Evolutionary conservation across 2,797 vertebrate species (phyloP), one percentile per base, ranked within the genome.

Genomic region (Catharus ustulatus): DNA sequence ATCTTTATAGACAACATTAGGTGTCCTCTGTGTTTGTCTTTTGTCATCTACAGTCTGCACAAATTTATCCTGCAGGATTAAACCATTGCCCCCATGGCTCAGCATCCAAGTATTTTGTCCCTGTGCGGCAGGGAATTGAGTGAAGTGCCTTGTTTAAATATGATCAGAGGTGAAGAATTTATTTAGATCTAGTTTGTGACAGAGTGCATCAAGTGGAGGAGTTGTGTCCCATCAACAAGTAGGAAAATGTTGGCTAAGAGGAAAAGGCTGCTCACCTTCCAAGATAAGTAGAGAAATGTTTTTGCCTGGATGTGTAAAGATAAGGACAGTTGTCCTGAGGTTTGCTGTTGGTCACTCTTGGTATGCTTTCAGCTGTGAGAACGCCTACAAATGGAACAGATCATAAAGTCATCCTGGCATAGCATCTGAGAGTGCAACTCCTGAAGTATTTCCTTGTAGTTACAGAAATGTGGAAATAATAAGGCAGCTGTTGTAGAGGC

Each of bases 391-490:
- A 85, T 93, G 95, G 94, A 95, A 94, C 84, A 75, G 89, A 58
- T 95, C 2, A 4, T 89, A 54, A 89, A 91, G 54, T 94, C 91
- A 46, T 89, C 79, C 93, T 96, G 93, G 96, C 94, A 18, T 23
- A 75, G 61, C 89, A 92, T 96, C 95, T 89, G 85, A 95, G 91
- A 40, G 43, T 10, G 46, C 77, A 90, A 88, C 77, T 95, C 81
- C 71, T 90, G 62, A 90, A 81, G 40, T 83, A 85, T 89, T 95
- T 94, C 69, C 68, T 75, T 84, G 69, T 77, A 92, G 87, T 77
- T 89, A 61, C 43, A 61, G 91, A 95, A 91, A 94, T 89, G 87
- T 95, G 87, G 87, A 92, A 95, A 87, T 92, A 92, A 95, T 95
- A 89, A 93, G 82, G 82, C 95, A 96, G 89, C 89, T 94, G 94